These are phyloP conservation scores for Phthorimaea operculella DNA, from an alignment of 1,140 invertebrate species.

Conservation along the genomic window DNA sequence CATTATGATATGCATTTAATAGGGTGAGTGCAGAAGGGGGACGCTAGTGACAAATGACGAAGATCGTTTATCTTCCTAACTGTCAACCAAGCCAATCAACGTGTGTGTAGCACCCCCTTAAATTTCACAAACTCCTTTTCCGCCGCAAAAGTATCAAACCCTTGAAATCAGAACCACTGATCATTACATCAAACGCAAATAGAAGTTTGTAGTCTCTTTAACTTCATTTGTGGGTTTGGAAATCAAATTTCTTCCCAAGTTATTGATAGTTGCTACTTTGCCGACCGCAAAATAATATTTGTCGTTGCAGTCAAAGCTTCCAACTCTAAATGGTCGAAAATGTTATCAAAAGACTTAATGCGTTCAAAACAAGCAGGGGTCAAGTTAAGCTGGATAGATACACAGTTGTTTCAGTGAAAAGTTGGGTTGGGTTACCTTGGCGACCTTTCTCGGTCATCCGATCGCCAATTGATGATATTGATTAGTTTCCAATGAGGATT, in stretches of 20 bases:
- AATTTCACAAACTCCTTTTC: conserved; percentile 7
- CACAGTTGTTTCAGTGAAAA: conserved; percentile 9
- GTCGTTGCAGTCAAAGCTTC: conserved; percentile 9
- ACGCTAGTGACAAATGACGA: conserved; percentile 57
- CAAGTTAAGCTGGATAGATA: conserved; percentile 22
- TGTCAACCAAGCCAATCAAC: conserved; percentile 61
- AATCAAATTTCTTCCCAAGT: too few species aligned
- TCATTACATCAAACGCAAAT: conserved; percentile 10
- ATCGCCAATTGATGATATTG: conserved; percentile 40
- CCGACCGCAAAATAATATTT: background rate
- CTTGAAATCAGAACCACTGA: background rate
- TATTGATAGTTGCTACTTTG: too few species aligned
- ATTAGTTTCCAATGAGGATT: conserved; percentile 31
- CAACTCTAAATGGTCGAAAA: conserved; percentile 18
- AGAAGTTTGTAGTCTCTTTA: too few species aligned
- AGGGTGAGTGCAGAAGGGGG: conserved; percentile 42
- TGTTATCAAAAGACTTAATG: conserved; percentile 14
- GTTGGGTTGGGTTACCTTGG: conserved; percentile 26
- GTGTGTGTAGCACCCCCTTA: conserved; percentile 38
- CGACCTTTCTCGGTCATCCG: conserved; percentile 30
- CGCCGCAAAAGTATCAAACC: background rate
- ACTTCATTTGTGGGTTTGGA: too few species aligned
- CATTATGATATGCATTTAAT: conserved; percentile 56
- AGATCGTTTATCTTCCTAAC: conserved; percentile 63
- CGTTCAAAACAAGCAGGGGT: conserved; percentile 16